phyloP scores from a whole-genome alignment of 1,140 invertebrate species.

The Cyclargus thomasi region DNA sequence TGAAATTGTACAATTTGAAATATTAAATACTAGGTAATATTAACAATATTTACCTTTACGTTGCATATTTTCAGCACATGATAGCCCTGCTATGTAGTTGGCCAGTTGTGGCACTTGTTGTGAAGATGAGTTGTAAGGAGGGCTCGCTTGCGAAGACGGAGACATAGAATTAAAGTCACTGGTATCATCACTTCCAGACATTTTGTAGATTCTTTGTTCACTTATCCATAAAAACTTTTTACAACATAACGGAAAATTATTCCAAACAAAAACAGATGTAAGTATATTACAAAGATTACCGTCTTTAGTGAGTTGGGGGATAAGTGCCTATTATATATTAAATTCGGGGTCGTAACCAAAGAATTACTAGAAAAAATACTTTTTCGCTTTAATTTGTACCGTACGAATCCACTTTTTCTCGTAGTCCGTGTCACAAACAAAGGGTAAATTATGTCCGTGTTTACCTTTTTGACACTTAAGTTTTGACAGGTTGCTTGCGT shows the following conservation, averaged over 20 bases:
- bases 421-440: no score
- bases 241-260: background rate
- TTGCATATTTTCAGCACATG: constrained; percentile 32
- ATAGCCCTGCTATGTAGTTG: constrained; percentile 42
- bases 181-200: constrained; percentile 50
- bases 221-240: background rate
- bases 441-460: no score
- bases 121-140: constrained; percentile 52
- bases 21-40: no score
- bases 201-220: constrained; percentile 21
- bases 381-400: background rate
- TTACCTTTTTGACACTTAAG: no score
- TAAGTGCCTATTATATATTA: background rate
- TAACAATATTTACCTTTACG: constrained; percentile 8
- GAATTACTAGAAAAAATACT: background rate
- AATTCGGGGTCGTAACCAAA: background rate
- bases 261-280: background rate
- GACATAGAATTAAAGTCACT: constrained; percentile 51
- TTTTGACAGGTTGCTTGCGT: no score
- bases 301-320: background rate
- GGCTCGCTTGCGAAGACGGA: constrained; percentile 41
- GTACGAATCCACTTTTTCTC: no score
- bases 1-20: no score
- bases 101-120: constrained; percentile 54
- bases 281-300: no score